phyloP scores from a whole-genome alignment of 2,797 vertebrate species.

The Microctenopoma lineatum region DNA sequence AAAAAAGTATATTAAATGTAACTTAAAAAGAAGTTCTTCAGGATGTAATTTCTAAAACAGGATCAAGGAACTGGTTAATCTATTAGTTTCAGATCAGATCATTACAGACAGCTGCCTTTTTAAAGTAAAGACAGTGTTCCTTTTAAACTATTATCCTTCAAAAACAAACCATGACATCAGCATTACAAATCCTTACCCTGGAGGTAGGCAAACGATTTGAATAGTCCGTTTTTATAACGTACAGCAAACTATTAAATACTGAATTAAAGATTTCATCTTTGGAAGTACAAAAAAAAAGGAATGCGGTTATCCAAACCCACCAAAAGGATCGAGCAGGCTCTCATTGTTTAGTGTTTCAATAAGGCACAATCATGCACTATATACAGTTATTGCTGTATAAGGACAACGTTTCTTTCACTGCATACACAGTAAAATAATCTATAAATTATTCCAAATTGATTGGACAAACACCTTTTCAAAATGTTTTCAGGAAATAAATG shows the following conservation, averaged over 20 bases:
- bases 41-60: slow-evolving; percentile 26
- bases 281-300: slow-evolving; percentile 22
- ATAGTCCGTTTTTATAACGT: slow-evolving; percentile 22
- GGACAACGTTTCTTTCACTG: slow-evolving; percentile 15
- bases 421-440: slow-evolving; percentile 2
- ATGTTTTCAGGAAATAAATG: slow-evolving; percentile 27
- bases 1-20: slow-evolving; percentile 37
- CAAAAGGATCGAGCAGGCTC: slow-evolving; percentile 16
- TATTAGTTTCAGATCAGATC: slow-evolving; percentile 39
- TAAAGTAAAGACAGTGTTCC: background rate
- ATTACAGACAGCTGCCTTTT: slow-evolving; percentile 22
- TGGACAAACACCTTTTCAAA: slow-evolving; percentile 37
- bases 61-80: slow-evolving; percentile 17
- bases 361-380: slow-evolving; percentile 62
- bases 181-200: slow-evolving; percentile 18
- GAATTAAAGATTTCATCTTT: slow-evolving; percentile 55
- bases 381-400: slow-evolving; percentile 30
- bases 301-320: slow-evolving; percentile 17
- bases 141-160: slow-evolving; percentile 21
- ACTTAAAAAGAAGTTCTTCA: slow-evolving; percentile 35
- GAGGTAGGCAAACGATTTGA: slow-evolving; percentile 12
- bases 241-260: slow-evolving; percentile 27
- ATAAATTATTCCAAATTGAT: slow-evolving; percentile 26
- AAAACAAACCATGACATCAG: slow-evolving; percentile 36
- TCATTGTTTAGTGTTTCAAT: slow-evolving; percentile 39